These are phyloP conservation scores for Tachysurus vachellii DNA, from an alignment of 2,113 vertebrate genomes.

Conservation along the genomic window DNA sequence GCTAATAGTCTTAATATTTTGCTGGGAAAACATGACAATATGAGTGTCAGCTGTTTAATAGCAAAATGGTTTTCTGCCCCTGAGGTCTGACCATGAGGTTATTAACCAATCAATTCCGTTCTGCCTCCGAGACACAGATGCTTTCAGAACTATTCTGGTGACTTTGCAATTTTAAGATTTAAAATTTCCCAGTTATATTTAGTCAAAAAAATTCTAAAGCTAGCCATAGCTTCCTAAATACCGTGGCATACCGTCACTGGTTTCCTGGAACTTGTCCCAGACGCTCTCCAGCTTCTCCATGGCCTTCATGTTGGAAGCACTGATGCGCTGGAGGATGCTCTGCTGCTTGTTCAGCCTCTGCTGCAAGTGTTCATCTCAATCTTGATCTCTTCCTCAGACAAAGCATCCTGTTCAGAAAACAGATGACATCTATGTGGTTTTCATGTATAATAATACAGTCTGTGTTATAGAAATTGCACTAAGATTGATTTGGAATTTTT, in stretches of 20 bases:
- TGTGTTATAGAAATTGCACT: not conserved
- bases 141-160: not conserved
- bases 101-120: not conserved
- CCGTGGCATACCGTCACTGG: conserved; percentile 79
- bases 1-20: not conserved
- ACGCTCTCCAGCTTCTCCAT: conserved; percentile 97
- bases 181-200: not conserved
- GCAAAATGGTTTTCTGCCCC: not conserved
- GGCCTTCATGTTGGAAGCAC: conserved; percentile 94
- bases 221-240: too few species aligned
- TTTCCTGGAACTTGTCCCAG: conserved; percentile 93
- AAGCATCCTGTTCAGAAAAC: conserved; percentile 71
- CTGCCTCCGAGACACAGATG: not conserved
- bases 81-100: not conserved
- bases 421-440: not conserved
- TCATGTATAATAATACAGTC: not conserved
- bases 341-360: conserved; percentile 93
- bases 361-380: conserved; percentile 87
- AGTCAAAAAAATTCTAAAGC: not conserved
- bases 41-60: not conserved
- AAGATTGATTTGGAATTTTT: not conserved
- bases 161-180: not conserved
- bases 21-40: not conserved
- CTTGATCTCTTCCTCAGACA: conserved; percentile 89
- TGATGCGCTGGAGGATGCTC: conserved; percentile 90